Evolutionary conservation across 2,113 vertebrate genomes (phyloP).

Genomic region (Cyrtonyx montezumae): DNA sequence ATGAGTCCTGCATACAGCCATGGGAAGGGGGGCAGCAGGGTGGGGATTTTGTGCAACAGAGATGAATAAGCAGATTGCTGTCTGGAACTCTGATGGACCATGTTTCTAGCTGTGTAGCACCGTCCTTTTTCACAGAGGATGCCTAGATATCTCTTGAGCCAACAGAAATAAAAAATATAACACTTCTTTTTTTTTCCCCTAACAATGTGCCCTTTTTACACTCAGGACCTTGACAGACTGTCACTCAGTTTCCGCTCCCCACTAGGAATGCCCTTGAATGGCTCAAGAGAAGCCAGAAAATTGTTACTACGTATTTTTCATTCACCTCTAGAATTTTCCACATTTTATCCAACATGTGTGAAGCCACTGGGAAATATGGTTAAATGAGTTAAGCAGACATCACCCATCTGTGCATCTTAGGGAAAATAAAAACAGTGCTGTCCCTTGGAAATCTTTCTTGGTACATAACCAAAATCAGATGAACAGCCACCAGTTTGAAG

Average conservation of each 20-base stretch:
- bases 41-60: background rate
- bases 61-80: constrained; percentile 53
- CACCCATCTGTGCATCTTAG: constrained; percentile 68
- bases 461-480: constrained; percentile 66
- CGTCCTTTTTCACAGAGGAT: constrained; percentile 40
- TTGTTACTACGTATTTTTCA: constrained; percentile 8
- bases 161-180: constrained; percentile 25
- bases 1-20: background rate
- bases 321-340: constrained; percentile 70
- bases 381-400: constrained; percentile 73
- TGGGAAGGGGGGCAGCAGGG: background rate
- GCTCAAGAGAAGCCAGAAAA: constrained; percentile 37
- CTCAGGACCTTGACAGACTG: background rate
- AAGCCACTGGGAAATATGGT: constrained; percentile 73
- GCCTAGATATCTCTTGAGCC: constrained; percentile 31
- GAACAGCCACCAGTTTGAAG: constrained; percentile 25
- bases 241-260: constrained; percentile 11
- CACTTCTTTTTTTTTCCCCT: background rate
- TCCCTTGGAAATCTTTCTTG: constrained; percentile 68
- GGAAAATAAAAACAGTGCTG: constrained; percentile 71
- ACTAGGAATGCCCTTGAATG: constrained; percentile 27
- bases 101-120: constrained; percentile 34
- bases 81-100: background rate
- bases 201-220: background rate
- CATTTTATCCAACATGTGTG: constrained; percentile 63